These are phyloP conservation scores for Drosophila diplacantha DNA, from an alignment of 2,888 invertebrate genomes.

Conservation along the genomic window DNA sequence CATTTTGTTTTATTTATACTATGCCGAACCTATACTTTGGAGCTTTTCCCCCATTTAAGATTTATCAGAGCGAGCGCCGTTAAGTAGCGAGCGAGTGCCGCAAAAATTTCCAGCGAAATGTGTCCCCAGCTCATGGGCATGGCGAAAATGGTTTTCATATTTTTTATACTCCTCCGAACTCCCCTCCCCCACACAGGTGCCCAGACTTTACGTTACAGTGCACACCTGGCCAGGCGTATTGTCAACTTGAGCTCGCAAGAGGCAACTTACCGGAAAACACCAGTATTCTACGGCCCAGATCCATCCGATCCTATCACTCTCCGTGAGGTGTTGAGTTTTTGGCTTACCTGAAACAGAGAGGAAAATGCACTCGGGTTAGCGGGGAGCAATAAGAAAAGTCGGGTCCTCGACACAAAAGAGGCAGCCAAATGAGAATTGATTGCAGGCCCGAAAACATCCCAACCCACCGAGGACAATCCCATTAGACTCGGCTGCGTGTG, in stretches of 20 bases:
- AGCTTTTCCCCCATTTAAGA: slow-evolving; percentile 24
- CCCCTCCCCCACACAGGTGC: slow-evolving; percentile 16
- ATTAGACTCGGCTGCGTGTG: slow-evolving; percentile 15
- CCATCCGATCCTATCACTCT: slow-evolving; percentile 12
- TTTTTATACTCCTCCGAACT: slow-evolving; percentile 13
- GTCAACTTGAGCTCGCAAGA: slow-evolving; percentile 17
- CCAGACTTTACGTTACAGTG: slow-evolving; percentile 46
- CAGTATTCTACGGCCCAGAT: slow-evolving; percentile 5
- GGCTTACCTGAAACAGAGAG: slow-evolving; percentile 55
- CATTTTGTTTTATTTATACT: slow-evolving; percentile 27
- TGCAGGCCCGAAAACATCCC: slow-evolving; percentile 44
- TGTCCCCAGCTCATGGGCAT: slow-evolving; percentile 18
- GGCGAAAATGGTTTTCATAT: slow-evolving; percentile 31
- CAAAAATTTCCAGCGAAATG: slow-evolving; percentile 24
- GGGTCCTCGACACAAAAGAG: slow-evolving; percentile 36
- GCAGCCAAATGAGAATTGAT: slow-evolving; percentile 63
- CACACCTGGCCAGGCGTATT: slow-evolving; percentile 30
- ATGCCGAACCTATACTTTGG: not conserved
- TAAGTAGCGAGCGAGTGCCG: slow-evolving; percentile 12
- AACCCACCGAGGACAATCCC: slow-evolving; percentile 40
- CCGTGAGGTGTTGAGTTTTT: slow-evolving; percentile 4
- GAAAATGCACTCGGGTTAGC: slow-evolving; percentile 22
- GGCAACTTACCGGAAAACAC: slow-evolving; percentile 31
- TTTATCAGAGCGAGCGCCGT: slow-evolving; percentile 51
- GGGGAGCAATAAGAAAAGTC: slow-evolving; percentile 6